Conservation (phyloP, 2,888 invertebrate genomes). For the Limnephilus marmoratus region DNA sequence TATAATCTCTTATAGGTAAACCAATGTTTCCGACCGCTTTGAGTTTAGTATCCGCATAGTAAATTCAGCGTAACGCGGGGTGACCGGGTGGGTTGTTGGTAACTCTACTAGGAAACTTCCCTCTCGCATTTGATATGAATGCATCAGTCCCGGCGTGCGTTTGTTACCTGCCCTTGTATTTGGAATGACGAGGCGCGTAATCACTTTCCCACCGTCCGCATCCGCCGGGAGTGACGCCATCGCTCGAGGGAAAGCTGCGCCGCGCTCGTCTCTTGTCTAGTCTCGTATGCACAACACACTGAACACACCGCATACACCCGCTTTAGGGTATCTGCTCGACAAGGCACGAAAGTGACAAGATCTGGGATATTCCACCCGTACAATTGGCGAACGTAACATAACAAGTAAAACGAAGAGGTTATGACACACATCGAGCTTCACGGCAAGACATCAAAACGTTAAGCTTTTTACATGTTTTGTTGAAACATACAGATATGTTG, state of each 20-base stretch:
- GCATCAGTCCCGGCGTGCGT: neutral
- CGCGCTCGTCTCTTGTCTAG: constrained; percentile 3
- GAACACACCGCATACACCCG: neutral
- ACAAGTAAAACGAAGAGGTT: neutral
- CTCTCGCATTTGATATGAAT: neutral
- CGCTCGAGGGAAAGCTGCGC: constrained; percentile 7
- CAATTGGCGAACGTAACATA: neutral
- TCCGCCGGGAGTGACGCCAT: neutral
- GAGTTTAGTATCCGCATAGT: neutral
- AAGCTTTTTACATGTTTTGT: neutral
- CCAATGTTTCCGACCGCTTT: neutral
- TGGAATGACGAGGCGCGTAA: neutral
- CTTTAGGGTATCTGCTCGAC: neutral
- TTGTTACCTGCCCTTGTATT: neutral
- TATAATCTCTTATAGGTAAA: neutral
- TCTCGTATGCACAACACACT: neutral
- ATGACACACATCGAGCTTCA: neutral
- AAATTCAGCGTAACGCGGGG: neutral
- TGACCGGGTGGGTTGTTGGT: neutral
- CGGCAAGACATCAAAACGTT: neutral
- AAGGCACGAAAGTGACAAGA: neutral
- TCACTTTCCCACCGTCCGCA: neutral
- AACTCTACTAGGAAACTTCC: neutral
- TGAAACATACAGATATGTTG: neutral
- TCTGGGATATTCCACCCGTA: neutral